phyloP scores from a whole-genome alignment of 2,797 vertebrate genomes.

The Borostomias antarcticus region DNA sequence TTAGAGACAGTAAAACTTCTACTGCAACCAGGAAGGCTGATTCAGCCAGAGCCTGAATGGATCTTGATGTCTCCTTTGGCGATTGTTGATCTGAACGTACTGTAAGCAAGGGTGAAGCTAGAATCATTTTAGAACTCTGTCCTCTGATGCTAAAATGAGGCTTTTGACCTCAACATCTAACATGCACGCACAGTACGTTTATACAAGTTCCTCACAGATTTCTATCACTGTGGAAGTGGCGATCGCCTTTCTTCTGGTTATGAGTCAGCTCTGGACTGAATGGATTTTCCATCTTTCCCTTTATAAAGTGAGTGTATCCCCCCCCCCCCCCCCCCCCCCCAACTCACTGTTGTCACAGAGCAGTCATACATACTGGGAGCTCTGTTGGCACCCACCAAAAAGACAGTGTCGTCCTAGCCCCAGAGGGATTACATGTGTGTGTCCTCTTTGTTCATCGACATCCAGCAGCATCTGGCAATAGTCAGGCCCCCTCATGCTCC shows the following conservation, averaged over 20 bases:
- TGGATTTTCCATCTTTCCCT: slow-evolving; percentile 73
- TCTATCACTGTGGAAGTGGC: not conserved
- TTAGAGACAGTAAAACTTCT: too few species aligned
- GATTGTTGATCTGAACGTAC: too few species aligned
- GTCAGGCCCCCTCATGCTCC: slow-evolving; percentile 58
- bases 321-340: slow-evolving; percentile 43
- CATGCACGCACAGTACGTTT: too few species aligned
- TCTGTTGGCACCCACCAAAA: slow-evolving; percentile 62
- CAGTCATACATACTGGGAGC: slow-evolving; percentile 32
- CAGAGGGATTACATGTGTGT: slow-evolving; percentile 68
- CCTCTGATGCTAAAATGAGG: too few species aligned
- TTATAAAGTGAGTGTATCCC: slow-evolving; percentile 64
- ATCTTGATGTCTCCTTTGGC: too few species aligned
- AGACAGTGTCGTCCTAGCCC: slow-evolving; percentile 63
- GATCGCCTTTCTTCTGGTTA: slow-evolving; percentile 35
- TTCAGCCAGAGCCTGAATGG: too few species aligned
- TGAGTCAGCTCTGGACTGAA: slow-evolving; percentile 71
- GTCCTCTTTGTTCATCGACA: slow-evolving; percentile 69
- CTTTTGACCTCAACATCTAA: too few species aligned
- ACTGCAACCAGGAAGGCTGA: too few species aligned
- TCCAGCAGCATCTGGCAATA: slow-evolving; percentile 70
- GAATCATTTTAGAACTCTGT: not conserved
- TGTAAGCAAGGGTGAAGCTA: not conserved
- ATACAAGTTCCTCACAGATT: too few species aligned
- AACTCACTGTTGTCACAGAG: not conserved